Conservation (phyloP, 2,888 invertebrate genomes). For the Anticlea derivata region DNA sequence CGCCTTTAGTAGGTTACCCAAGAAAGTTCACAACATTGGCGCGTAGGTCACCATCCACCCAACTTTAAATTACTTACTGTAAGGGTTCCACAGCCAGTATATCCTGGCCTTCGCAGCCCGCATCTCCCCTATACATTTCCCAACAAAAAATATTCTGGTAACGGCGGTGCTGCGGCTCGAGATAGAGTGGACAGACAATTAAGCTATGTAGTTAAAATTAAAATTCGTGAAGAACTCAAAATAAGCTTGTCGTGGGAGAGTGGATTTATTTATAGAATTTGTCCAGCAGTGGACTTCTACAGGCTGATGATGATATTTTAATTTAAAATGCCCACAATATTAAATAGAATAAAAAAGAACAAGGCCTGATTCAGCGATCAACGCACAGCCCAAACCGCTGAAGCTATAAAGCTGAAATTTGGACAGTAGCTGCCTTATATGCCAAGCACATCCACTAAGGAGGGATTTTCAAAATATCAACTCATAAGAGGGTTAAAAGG, state of each 20-base stretch:
- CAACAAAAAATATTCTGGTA: conserved; percentile 12
- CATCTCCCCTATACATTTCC: conserved; percentile 11
- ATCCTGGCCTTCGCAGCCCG: conserved; percentile 1
- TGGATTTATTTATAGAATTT: neutral
- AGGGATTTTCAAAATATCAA: too few species aligned
- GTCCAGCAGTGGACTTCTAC: too few species aligned
- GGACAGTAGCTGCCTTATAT: too few species aligned
- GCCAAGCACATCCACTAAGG: too few species aligned
- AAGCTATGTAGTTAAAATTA: conserved; percentile 2
- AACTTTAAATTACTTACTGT: conserved; percentile 32
- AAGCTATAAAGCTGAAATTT: too few species aligned
- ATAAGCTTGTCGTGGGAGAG: conserved; percentile 1
- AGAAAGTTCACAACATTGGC: conserved; percentile 12
- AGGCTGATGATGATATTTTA: too few species aligned
- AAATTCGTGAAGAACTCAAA: neutral
- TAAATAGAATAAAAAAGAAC: too few species aligned
- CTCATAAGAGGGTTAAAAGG: too few species aligned
- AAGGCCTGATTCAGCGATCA: too few species aligned
- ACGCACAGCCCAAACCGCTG: too few species aligned
- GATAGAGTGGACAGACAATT: conserved; percentile 1
- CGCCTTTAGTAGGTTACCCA: neutral
- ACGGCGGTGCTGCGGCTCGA: neutral
- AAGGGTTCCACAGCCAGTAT: conserved; percentile 18
- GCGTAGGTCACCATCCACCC: conserved; percentile 13
- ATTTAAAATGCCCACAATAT: too few species aligned